Percentiles rank a stretch among this genome's conserved stretches.
Evolutionary conservation across 2,797 vertebrate species (phyloP).

Genomic region (Choloepus didactylus): DNA sequence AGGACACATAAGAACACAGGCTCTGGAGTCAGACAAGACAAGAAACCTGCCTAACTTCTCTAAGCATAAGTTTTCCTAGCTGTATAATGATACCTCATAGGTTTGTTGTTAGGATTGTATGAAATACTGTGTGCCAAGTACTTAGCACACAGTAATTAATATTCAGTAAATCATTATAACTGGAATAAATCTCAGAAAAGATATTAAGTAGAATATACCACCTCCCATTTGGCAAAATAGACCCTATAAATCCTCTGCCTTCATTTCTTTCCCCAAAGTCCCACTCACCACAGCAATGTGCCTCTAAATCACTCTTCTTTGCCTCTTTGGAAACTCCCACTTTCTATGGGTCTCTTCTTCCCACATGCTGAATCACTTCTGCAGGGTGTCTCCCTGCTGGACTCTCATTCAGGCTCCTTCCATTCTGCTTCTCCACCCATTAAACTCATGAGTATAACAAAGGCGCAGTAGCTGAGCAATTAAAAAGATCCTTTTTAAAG

Average conservation of each 20-base stretch:
- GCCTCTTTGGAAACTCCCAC: neutral
- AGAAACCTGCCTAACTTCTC: neutral
- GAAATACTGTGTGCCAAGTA: neutral
- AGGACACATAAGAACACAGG: neutral
- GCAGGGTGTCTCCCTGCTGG: neutral
- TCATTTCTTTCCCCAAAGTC: neutral
- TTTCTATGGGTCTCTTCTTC: neutral
- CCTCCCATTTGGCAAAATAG: neutral
- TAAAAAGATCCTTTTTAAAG: neutral
- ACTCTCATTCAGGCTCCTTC: neutral
- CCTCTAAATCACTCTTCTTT: neutral
- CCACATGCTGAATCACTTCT: neutral
- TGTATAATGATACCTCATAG: neutral
- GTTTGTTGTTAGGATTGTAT: neutral
- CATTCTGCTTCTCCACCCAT: neutral
- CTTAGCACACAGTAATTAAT: neutral
- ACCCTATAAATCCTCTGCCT: neutral
- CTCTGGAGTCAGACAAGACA: neutral
- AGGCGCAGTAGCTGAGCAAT: neutral
- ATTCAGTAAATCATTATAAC: conserved; percentile 12
- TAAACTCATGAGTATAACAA: conserved; percentile 14
- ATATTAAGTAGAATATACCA: neutral
- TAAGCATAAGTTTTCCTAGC: neutral
- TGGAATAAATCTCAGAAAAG: neutral
- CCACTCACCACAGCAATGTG: neutral